Conservation (phyloP, 2,888 invertebrate species). For the Limnephilus rhombicus region DNA sequence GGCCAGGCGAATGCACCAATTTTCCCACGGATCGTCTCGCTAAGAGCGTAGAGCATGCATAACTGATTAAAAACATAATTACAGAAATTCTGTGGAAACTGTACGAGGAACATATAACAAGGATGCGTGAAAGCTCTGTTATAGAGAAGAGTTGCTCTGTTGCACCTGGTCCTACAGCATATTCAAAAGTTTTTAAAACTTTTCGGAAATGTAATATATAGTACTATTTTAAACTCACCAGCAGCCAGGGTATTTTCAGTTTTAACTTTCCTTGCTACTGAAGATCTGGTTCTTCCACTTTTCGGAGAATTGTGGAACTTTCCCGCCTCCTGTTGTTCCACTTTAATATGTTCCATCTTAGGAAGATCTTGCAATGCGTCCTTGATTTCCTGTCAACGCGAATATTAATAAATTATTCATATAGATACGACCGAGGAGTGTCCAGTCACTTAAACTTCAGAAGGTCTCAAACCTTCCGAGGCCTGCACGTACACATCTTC, state of each 20-base stretch:
- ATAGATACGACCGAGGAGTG: too few species aligned
- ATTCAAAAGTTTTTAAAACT: not conserved
- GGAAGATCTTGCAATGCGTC: not conserved
- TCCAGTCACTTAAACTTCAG: too few species aligned
- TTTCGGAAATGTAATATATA: not conserved
- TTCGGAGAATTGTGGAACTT: not conserved
- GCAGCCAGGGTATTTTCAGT: not conserved
- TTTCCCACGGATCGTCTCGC: not conserved
- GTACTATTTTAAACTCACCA: not conserved
- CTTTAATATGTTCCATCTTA: not conserved
- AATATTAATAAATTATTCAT: not conserved
- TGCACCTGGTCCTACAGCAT: not conserved
- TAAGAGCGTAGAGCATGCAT: not conserved
- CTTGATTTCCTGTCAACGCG: not conserved
- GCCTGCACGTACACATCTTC: too few species aligned
- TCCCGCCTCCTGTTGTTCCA: not conserved
- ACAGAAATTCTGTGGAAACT: too few species aligned
- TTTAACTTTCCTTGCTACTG: not conserved
- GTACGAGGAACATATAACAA: too few species aligned
- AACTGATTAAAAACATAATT: not conserved
- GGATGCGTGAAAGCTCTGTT: too few species aligned
- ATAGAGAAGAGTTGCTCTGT: too few species aligned
- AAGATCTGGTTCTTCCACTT: not conserved
- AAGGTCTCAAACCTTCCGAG: too few species aligned
- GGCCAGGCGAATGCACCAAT: not conserved